Percentiles rank a stretch among this genome's conserved stretches.
Conservation (phyloP, 2,113 vertebrate genomes). For the Rhineura floridana region DNA sequence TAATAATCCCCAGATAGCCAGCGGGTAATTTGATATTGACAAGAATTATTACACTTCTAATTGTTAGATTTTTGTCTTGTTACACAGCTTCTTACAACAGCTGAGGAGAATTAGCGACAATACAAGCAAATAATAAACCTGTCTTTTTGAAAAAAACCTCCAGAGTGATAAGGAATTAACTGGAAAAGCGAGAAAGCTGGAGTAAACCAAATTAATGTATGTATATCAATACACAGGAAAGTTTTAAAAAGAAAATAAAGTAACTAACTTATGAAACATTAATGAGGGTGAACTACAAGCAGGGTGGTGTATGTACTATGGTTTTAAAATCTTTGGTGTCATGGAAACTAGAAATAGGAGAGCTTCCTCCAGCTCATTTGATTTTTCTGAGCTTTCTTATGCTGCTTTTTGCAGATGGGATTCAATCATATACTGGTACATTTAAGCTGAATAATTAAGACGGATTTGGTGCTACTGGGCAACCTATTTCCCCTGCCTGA, state of each 20-base stretch:
- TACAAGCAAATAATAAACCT: not conserved
- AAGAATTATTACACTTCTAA: conserved; percentile 24
- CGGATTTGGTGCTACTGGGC: no score
- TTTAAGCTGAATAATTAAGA: no score
- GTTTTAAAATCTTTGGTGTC: not conserved
- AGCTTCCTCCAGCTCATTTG: not conserved
- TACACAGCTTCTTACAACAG: not conserved
- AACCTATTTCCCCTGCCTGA: no score
- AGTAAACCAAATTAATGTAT: not conserved
- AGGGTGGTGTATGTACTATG: not conserved
- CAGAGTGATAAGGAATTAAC: not conserved
- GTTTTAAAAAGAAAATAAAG: not conserved
- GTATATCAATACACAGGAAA: not conserved
- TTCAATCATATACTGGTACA: no score
- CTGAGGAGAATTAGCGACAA: not conserved
- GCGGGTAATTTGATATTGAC: not conserved
- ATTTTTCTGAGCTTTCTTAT: not conserved
- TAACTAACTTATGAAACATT: not conserved
- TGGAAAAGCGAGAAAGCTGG: not conserved
- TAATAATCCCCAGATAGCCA: conserved; percentile 15
- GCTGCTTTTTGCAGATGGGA: not conserved
- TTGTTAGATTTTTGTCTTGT: conserved; percentile 19
- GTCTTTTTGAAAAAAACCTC: not conserved
- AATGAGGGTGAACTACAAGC: not conserved
- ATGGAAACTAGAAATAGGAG: not conserved